These are phyloP conservation scores for Pachycephus smyrnensis DNA, from an alignment of 2,888 invertebrate genomes.

Conservation along the genomic window DNA sequence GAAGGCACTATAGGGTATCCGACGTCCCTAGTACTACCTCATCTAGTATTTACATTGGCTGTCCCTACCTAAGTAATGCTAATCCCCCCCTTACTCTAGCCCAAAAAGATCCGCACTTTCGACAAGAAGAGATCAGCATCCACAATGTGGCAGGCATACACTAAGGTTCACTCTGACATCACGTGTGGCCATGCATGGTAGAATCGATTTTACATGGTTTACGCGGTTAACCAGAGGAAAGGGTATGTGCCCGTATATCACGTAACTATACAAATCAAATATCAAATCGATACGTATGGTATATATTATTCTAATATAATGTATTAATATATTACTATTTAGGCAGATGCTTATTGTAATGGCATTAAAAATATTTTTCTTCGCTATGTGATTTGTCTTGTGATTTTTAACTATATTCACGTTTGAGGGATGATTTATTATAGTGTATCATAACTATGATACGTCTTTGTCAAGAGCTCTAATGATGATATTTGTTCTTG, in stretches of 20 bases:
- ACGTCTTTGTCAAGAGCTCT: background rate
- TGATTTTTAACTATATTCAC: background rate
- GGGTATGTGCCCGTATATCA: background rate
- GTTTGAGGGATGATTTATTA: background rate
- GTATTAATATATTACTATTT: background rate
- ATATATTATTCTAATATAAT: background rate
- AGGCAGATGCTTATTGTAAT: background rate
- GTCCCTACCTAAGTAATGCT: slow-evolving; percentile 20
- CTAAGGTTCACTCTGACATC: background rate
- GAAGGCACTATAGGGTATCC: slow-evolving; percentile 16
- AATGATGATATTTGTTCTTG: background rate
- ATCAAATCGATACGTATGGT: background rate
- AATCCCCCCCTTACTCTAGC: slow-evolving; percentile 13
- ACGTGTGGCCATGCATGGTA: no score
- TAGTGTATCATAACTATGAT: background rate
- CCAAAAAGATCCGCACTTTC: background rate
- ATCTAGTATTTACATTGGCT: slow-evolving; percentile 29
- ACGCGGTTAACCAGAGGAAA: no score
- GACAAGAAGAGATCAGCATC: background rate
- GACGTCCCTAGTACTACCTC: slow-evolving; percentile 26
- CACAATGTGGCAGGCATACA: background rate
- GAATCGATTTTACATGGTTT: no score
- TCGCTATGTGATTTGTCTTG: background rate
- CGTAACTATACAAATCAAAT: background rate
- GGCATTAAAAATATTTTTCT: background rate